phyloP scores from a whole-genome alignment of 2,113 vertebrate species.

The Micronisus gabar region DNA sequence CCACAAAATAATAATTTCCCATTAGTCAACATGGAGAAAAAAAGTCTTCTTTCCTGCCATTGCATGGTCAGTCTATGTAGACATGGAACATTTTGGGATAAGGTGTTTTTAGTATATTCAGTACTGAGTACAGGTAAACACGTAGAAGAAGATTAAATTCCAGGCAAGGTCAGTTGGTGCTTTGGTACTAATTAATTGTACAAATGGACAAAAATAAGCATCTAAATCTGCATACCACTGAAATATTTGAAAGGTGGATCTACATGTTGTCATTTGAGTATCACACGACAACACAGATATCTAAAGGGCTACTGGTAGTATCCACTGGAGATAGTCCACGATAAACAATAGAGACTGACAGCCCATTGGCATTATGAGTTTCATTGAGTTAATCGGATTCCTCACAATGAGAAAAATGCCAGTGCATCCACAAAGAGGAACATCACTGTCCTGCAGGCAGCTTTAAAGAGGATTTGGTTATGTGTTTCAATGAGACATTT shows the following conservation, averaged over 20 bases:
- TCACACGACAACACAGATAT: rapidly evolving
- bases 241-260: background rate
- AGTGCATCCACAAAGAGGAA: background rate
- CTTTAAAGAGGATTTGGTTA: constrained; percentile 49
- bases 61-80: background rate
- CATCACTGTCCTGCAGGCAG: constrained; percentile 44
- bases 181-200: background rate
- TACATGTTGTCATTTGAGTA: background rate
- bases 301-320: background rate
- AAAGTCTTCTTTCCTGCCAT: background rate
- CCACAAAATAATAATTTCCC: background rate
- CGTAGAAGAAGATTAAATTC: background rate
- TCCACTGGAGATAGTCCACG: background rate
- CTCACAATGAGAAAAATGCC: background rate
- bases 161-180: background rate
- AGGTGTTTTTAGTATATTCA: background rate
- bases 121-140: background rate
- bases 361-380: background rate
- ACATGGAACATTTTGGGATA: background rate
- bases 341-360: background rate
- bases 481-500: constrained; percentile 46
- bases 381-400: background rate
- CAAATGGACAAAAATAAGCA: background rate
- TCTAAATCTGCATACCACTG: background rate
- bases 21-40: background rate